Evolutionary conservation across 2,113 vertebrate species (phyloP).

Genomic region (Marmota monax): DNA sequence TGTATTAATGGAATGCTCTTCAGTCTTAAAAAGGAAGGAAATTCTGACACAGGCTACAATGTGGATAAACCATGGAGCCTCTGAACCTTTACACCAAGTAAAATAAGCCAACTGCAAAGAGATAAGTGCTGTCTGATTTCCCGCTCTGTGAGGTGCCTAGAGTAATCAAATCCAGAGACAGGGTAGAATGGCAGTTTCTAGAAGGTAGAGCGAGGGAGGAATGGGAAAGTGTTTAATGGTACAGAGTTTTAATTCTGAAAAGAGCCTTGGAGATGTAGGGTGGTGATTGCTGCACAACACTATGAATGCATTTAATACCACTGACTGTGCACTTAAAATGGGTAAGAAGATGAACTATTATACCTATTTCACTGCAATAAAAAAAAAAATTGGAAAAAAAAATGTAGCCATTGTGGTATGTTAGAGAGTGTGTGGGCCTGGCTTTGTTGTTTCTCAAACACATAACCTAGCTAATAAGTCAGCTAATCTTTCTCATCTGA

Average conservation of each 20-base stretch:
- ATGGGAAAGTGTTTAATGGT: background rate
- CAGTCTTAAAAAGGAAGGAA: background rate
- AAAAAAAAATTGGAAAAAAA: background rate
- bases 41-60: background rate
- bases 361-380: background rate
- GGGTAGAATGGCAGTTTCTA: background rate
- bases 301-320: background rate
- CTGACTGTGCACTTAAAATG: background rate
- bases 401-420: too few species aligned
- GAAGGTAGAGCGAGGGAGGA: fast-evolving
- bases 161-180: fast-evolving
- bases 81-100: too few species aligned
- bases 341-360: background rate
- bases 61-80: background rate
- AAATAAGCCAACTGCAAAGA: background rate
- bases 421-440: background rate
- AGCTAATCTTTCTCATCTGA: background rate
- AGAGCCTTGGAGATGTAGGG: too few species aligned
- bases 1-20: background rate
- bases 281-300: too few species aligned
- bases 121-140: background rate
- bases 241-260: too few species aligned
- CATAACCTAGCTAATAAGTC: background rate
- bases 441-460: background rate
- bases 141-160: too few species aligned